Evolutionary conservation across 2,888 invertebrate species (phyloP), one percentile per base, ranked within the genome.

Genomic region (Furcula furcula): DNA sequence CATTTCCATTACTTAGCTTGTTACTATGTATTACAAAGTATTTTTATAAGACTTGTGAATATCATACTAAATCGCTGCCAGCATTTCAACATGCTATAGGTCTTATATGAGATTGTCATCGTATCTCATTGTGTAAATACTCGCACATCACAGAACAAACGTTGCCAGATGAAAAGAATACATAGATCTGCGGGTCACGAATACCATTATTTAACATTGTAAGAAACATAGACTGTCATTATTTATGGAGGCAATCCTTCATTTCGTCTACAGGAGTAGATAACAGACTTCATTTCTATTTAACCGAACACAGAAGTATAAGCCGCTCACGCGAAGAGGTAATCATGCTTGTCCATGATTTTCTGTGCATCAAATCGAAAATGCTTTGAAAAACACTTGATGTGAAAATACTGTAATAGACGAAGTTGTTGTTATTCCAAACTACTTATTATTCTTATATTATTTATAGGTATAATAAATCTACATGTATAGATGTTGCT

Each of bases 361-460:
- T 58, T 54, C 56, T 55, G 76, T 76, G 79, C 77, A 76, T 69
- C 72, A 69, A 80, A 83, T 80, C 76, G 70, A 79, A 80, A 74
- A 34, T 34, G 21, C 29, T 32, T 32, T 10, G 14, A 30, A 34
- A 34, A 34, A 29, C 34, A 7, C 23, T 13, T 38, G 36, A 40
- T 40, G 47, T 49, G 27, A 16, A 31, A 31, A 31, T 15, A 15
- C 4, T n/a, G n/a, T n/a, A n/a, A 54, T 54, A 51, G 51, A 41
- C 48, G 39, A 56, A n/a, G n/a, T n/a, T n/a, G n/a, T n/a, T n/a
- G n/a, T n/a, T n/a, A n/a, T n/a, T n/a, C n/a, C n/a, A n/a, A n/a
- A n/a, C n/a, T n/a, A n/a, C n/a, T n/a, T n/a, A n/a, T n/a, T n/a
- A n/a, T n/a, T n/a, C n/a, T n/a, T n/a, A n/a, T n/a, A n/a, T n/a